phyloP scores from a whole-genome alignment of 2,797 vertebrate species.

The Enteromius viviparus region DNA sequence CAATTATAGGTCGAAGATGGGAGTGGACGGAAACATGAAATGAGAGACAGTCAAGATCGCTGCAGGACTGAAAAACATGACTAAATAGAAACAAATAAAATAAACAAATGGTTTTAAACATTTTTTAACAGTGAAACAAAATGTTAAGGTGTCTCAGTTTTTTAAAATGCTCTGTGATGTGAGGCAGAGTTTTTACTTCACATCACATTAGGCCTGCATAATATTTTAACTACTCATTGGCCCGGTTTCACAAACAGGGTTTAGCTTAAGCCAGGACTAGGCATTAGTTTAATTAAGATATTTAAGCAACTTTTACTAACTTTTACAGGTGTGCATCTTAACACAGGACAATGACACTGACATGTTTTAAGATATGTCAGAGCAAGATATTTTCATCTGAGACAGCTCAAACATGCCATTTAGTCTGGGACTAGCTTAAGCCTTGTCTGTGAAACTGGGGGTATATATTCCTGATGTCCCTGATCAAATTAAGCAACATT shows the following conservation, averaged over 20 bases:
- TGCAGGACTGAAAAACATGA: slow-evolving; percentile 20
- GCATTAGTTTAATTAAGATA: no score
- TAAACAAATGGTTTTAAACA: slow-evolving; percentile 7
- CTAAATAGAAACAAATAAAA: not conserved
- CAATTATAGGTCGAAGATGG: slow-evolving; percentile 64
- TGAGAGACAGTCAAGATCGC: slow-evolving; percentile 30
- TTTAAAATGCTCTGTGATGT: not conserved
- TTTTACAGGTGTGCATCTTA: no score
- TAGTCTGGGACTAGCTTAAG: no score
- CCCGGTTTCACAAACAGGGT: no score
- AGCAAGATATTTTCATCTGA: no score
- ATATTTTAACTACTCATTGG: not conserved
- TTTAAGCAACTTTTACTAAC: no score
- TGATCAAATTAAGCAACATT: not conserved
- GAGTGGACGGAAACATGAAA: slow-evolving; percentile 63
- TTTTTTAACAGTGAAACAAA: not conserved
- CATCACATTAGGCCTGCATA: not conserved
- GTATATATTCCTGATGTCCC: not conserved
- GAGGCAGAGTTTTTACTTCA: not conserved
- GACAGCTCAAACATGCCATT: no score
- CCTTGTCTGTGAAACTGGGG: no score
- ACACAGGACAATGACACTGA: no score
- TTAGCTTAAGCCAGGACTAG: no score
- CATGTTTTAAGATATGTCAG: no score
- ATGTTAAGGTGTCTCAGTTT: slow-evolving; percentile 31